Base-by-base conservation (phyloP, 2,797 vertebrate genomes). In the Oreortyx pictus region DNA sequence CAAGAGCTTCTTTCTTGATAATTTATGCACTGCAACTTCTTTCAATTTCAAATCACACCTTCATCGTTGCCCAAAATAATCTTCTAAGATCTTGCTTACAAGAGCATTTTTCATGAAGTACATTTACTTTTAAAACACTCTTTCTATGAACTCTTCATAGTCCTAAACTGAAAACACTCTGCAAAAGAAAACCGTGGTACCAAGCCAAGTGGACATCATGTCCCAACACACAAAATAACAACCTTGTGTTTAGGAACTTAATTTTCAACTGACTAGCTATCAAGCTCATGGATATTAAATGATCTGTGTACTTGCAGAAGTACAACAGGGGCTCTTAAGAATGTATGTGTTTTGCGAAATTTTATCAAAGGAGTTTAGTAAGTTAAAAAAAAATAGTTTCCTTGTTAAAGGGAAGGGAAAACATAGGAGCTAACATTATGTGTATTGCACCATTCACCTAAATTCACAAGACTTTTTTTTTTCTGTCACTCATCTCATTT, bases 401-500 rank as follows among this genome's bases (percentile, higher is more conserved):
- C 57, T 70, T 70, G 33, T 2, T 2, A n/a, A 81, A 56, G 20
- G 44, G 19, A 82, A 79, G 82, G 91, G 33, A 50, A 93, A 84
- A 66, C 62, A 41, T 18, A 39, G 68, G 70, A 92, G 47, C 61
- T 84, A 92, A 57, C 44, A 60, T 71, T n/a, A 84, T 37, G 33
- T 46, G 7, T 71, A 41, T 87, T 87, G 66, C 50, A 87, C 82
- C 59, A 85, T 87, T 87, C 86, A 94, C 72, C 70, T 91, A 61
- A 91, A 94, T 46, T 92, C 74, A 1, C 25, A 39, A 75, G 65
- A 90, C 70, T 39, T n/a, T 86, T 93, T 93, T 93, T 92, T 93
- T 80, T 50, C 96, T 96, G 95, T 95, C 96, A 96, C 68, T 93
- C 95, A 96, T 86, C 67, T 90, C 83, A 91, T 93, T 96, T 94